A percentile compares a stretch with the other conserved stretches of the same genome.
These are phyloP conservation scores for Graptemys geographica DNA, from an alignment of 2,797 vertebrate genomes.

Conservation along the genomic window DNA sequence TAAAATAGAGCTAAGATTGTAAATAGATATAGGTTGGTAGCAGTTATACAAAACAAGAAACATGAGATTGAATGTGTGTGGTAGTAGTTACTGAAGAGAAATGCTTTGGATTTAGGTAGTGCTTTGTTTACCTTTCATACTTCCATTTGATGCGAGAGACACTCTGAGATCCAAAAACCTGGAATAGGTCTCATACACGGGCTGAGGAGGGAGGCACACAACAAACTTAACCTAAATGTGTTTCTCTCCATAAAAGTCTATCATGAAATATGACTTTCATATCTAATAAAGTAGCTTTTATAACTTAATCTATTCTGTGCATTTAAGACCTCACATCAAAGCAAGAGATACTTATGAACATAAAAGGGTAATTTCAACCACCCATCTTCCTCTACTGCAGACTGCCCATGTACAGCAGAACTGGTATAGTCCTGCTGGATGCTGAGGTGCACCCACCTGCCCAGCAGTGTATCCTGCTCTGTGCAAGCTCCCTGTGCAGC, in stretches of 20 bases:
- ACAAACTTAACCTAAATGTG: background rate
- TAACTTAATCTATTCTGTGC: background rate
- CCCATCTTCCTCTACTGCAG: background rate
- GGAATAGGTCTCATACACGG: background rate
- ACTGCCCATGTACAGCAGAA: background rate
- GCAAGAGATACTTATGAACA: background rate
- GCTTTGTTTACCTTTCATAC: background rate
- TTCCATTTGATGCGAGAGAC: background rate
- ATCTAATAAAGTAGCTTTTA: background rate
- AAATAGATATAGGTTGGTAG: background rate
- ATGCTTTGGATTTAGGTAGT: background rate
- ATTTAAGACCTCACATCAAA: background rate
- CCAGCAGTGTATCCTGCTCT: background rate
- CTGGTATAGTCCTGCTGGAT: background rate
- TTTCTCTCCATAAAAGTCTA: background rate
- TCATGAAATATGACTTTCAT: background rate
- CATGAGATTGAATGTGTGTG: background rate
- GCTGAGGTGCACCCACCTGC: background rate
- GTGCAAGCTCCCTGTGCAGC: background rate
- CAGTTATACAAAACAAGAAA: background rate
- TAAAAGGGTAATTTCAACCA: background rate
- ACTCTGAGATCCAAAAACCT: rapidly evolving
- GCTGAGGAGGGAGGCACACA: background rate
- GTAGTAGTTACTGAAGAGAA: background rate
- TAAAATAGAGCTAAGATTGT: background rate